Base-by-base conservation (phyloP, 2,797 vertebrate genomes). In the Decapterus maruadsi region DNA sequence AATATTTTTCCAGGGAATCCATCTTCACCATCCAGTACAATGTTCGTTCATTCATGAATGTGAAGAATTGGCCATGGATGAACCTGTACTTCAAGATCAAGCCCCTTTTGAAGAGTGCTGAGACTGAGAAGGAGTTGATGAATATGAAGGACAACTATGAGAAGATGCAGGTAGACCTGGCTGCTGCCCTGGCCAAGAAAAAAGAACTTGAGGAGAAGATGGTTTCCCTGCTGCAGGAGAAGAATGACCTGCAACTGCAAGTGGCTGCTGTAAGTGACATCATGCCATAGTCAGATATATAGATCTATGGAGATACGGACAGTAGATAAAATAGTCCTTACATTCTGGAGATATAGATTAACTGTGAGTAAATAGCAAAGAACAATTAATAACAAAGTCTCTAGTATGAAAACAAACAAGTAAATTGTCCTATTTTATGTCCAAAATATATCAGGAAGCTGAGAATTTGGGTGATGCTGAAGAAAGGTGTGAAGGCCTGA, bases 11-110 rank as follows among this genome's bases (percentile, higher is more conserved):
- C 5, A 67, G 65, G 29, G 65, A 67, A 19, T 8, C 96, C 9
- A 93, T 97, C 72, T 96, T 88, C 72, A 85, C 93, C 5, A 92
- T 97, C 86, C 96, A 97, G 82, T 97, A 97, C 91, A 97, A 97
- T 0, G 0, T 97, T 8, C 93, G 96, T 0, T 74, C 96, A 0
- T 97, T 97, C 90, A 97, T 97, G 96, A 97, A 96, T 8, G 96
- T 97, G 0, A 97, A 97, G 58, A 95, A 96, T 72, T 97, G 97
- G 97, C 95, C 97, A 29, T 97, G 97, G 97, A 94, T 97, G 96
- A 93, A 96, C 42, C 89, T 97, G 1, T 97, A 96, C 77, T 97
- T 97, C 85, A 97, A 97, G 93, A 96, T 97, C 86, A 97, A 97
- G 73, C 96, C 96, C 40, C 94, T 97, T 8, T 88, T 97, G 62